Conservation (phyloP, 2,888 invertebrate genomes). For the Plebejus argus region DNA sequence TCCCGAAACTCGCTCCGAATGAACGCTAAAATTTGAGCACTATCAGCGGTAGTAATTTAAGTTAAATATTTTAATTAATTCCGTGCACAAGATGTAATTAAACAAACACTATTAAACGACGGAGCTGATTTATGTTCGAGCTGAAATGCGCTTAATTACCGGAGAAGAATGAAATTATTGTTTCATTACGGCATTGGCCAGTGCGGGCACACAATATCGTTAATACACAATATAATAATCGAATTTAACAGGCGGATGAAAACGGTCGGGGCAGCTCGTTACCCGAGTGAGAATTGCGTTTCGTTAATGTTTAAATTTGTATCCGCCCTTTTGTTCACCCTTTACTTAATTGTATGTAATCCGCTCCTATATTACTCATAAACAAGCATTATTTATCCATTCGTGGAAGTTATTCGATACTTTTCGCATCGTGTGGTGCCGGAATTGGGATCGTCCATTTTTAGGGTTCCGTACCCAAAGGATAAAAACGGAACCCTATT, state of each 20-base stretch:
- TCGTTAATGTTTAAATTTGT: constrained; percentile 78
- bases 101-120: constrained; percentile 36
- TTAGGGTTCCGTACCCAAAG: too few relatives aligned
- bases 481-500: too few relatives aligned
- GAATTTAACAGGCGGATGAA: constrained; percentile 68
- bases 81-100: constrained; percentile 27
- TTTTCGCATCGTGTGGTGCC: constrained; percentile 1
- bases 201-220: constrained; percentile 56
- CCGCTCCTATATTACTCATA: constrained; percentile 32
- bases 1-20: constrained; percentile 5
- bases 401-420: constrained; percentile 6
- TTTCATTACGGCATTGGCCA: constrained; percentile 56
- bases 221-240: constrained; percentile 70
- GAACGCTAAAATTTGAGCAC: constrained; percentile 8
- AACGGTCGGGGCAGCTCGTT: constrained; percentile 71
- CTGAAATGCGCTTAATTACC: constrained; percentile 30
- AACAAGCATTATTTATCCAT: constrained; percentile 28
- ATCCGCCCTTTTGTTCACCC: constrained; percentile 53
- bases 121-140: constrained; percentile 29
- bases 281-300: constrained; percentile 71
- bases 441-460: too few relatives aligned
- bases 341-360: constrained; percentile 32
- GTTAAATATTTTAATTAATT: constrained; percentile 17
- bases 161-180: constrained; percentile 51
- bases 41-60: constrained; percentile 14